Evolutionary conservation across 2,797 vertebrate species (phyloP).

Genomic region (Meriones psammophilus): DNA sequence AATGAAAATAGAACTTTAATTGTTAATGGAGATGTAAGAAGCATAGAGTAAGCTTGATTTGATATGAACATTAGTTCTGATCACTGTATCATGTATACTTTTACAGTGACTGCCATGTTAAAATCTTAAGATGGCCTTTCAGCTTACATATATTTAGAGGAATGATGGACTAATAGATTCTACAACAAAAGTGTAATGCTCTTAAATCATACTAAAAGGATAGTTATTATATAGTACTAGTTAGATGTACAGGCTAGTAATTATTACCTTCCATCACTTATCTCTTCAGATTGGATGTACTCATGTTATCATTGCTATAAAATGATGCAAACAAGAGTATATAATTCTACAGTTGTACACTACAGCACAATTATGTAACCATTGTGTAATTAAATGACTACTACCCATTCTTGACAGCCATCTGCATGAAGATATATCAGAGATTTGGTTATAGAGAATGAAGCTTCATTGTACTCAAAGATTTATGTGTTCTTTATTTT

Average conservation of each 20-base stretch:
- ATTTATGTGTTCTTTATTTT: conserved; percentile 22
- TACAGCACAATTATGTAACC: neutral
- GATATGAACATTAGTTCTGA: conserved; percentile 43
- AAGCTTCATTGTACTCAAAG: neutral
- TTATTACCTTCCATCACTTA: neutral
- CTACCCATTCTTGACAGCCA: neutral
- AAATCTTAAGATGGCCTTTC: neutral
- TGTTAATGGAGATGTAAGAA: conserved; percentile 6
- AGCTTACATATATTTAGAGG: conserved; percentile 27
- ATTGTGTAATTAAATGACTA: neutral
- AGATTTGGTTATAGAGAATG: conserved; percentile 32
- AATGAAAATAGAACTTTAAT: neutral
- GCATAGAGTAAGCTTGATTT: conserved; percentile 36
- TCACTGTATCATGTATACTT: neutral
- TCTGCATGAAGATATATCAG: neutral
- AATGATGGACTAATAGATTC: neutral
- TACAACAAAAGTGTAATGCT: neutral
- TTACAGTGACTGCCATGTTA: conserved; percentile 12
- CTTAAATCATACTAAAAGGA: neutral
- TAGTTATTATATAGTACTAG: neutral
- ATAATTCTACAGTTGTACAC: neutral
- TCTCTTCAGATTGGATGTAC: conserved; percentile 29
- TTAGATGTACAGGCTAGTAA: neutral
- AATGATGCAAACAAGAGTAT: neutral
- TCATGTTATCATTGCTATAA: conserved; percentile 21